These are phyloP conservation scores for Aphelocoma californica DNA, from an alignment of 2,797 vertebrate genomes.

Conservation along the genomic window DNA sequence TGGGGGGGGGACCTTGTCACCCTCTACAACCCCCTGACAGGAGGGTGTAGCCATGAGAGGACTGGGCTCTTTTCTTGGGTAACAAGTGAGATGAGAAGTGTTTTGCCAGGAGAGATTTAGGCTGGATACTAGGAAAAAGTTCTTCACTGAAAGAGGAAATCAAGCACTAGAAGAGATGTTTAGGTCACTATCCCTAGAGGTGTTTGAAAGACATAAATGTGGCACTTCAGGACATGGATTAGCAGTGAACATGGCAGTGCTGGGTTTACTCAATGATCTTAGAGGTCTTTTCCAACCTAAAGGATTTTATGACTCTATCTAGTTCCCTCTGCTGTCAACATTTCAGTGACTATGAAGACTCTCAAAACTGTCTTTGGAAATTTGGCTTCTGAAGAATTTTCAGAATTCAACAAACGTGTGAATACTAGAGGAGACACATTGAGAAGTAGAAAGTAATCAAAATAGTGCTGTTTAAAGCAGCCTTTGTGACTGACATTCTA, in stretches of 20 bases:
- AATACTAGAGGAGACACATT: background rate
- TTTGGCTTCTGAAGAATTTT: background rate
- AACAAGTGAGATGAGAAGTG: background rate
- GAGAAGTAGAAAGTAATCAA: background rate
- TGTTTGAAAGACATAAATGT: background rate
- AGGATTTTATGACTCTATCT: background rate
- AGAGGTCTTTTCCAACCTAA: background rate
- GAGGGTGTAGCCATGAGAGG: background rate
- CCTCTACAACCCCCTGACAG: background rate
- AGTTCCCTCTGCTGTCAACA: background rate
- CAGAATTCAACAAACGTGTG: background rate
- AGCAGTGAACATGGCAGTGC: background rate
- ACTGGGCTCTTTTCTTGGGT: background rate
- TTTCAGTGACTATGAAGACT: background rate
- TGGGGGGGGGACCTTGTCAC: no score
- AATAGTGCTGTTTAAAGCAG: background rate
- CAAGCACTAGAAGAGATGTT: background rate
- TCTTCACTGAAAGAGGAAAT: background rate
- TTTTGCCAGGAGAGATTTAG: background rate
- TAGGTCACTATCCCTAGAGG: background rate
- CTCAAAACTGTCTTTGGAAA: background rate
- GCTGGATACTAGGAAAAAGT: background rate
- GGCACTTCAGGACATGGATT: background rate
- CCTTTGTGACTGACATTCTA: background rate
- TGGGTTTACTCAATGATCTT: background rate